Evolutionary conservation across 2,113 vertebrate species (phyloP).

Genomic region (Sprattus sprattus): DNA sequence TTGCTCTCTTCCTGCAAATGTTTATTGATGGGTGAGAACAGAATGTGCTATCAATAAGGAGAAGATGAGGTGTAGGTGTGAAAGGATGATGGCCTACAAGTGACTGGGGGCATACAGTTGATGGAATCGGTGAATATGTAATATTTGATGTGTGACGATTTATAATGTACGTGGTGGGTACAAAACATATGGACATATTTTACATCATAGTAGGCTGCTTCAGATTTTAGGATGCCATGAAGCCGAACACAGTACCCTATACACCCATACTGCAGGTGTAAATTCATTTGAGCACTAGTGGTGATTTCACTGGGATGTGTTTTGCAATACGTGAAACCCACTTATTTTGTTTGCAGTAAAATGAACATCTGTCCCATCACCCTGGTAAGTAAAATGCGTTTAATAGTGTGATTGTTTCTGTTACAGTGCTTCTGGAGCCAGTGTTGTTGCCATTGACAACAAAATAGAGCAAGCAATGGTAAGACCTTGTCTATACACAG

Average conservation of each 20-base stretch:
- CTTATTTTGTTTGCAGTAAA: background rate
- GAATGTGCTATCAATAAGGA: constrained; percentile 49
- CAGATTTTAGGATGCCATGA: background rate
- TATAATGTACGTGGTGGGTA: too few relatives aligned
- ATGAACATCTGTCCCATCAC: background rate
- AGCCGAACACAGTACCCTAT: background rate
- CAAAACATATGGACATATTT: too few relatives aligned
- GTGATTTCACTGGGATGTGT: background rate
- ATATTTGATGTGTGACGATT: background rate
- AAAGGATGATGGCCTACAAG: background rate
- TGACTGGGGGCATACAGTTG: background rate
- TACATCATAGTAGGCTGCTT: too few relatives aligned
- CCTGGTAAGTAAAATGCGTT: background rate
- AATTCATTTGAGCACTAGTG: too few relatives aligned
- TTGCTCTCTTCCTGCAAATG: constrained; percentile 31
- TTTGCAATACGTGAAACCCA: background rate
- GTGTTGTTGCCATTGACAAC: constrained; percentile 97
- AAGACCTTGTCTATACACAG: constrained; percentile 59
- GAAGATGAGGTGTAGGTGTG: background rate
- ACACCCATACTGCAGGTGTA: background rate
- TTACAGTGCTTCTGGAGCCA: constrained; percentile 88
- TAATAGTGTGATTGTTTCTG: background rate
- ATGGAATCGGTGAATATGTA: background rate
- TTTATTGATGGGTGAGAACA: constrained; percentile 45
- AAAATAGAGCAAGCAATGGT: constrained; percentile 99